Conservation (phyloP, 2,797 vertebrate genomes). For the Acestrorhynchus altus region DNA sequence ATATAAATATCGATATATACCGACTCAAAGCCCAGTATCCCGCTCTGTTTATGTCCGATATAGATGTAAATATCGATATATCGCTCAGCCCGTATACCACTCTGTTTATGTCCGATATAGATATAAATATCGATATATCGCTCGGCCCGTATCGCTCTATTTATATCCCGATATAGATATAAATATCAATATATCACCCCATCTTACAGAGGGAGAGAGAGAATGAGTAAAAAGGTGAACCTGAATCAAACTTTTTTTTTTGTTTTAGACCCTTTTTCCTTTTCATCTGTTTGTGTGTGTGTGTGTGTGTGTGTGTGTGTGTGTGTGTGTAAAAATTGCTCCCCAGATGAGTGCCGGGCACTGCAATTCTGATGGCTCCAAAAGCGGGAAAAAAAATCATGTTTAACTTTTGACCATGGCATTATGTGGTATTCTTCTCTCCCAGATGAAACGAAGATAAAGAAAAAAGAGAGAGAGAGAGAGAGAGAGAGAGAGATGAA, state of each 20-base stretch:
- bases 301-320: neutral
- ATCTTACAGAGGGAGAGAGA: slow-evolving; percentile 20
- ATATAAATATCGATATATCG: too few relatives aligned
- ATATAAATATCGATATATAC: too few relatives aligned
- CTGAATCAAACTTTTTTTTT: neutral
- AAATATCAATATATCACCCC: too few relatives aligned
- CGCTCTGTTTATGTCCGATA: too few relatives aligned
- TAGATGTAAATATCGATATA: too few relatives aligned
- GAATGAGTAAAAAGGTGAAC: neutral
- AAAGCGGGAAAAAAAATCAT: neutral
- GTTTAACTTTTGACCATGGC: slow-evolving; percentile 50
- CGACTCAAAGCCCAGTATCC: too few relatives aligned
- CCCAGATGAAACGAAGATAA: slow-evolving; percentile 77
- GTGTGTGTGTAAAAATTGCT: slow-evolving; percentile 82
- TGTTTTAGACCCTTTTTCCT: too few relatives aligned
- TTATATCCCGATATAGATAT: too few relatives aligned
- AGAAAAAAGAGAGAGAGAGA: slow-evolving; percentile 35
- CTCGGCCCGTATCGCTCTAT: too few relatives aligned
- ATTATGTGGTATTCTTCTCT: slow-evolving; percentile 58
- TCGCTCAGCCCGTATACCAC: too few relatives aligned
- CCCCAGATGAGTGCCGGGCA: slow-evolving; percentile 55
- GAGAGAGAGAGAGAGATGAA: slow-evolving; percentile 39
- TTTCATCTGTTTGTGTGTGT: slow-evolving; percentile 15
- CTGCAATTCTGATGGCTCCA: slow-evolving; percentile 48
- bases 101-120: too few relatives aligned